Conservation (phyloP, 2,888 invertebrate genomes). For the Cacoxenus indagator region DNA sequence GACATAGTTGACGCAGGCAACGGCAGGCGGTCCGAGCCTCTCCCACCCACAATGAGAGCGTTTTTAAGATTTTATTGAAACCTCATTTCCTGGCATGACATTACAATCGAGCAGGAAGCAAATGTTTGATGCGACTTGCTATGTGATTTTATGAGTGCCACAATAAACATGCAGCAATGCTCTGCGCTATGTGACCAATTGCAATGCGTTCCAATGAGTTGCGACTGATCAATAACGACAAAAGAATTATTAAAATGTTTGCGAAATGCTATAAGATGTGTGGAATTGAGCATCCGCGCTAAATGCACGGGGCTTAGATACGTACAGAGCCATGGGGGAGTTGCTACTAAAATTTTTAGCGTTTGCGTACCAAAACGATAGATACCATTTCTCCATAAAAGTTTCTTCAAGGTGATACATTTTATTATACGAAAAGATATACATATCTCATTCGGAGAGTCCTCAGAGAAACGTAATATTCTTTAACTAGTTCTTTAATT, state of each 20-base stretch:
- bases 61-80: constrained; percentile 10
- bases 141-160: background rate
- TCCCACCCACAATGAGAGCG: background rate
- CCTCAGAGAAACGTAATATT: too few relatives aligned
- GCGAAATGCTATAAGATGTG: background rate
- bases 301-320: too few relatives aligned
- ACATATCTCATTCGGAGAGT: too few relatives aligned
- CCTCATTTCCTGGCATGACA: background rate
- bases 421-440: too few relatives aligned
- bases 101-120: background rate
- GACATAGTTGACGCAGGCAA: background rate
- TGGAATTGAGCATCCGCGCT: too few relatives aligned
- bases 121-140: background rate
- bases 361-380: too few relatives aligned
- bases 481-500: too few relatives aligned
- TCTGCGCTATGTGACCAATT: too few relatives aligned
- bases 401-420: too few relatives aligned
- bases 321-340: too few relatives aligned
- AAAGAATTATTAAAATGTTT: background rate
- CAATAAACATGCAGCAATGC: background rate
- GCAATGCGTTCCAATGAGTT: background rate
- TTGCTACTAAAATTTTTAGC: too few relatives aligned
- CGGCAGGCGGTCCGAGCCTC: background rate
- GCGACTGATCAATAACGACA: background rate
- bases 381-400: too few relatives aligned